phyloP scores from a whole-genome alignment of 2,797 vertebrate species.

The Pogonophryne albipinna region DNA sequence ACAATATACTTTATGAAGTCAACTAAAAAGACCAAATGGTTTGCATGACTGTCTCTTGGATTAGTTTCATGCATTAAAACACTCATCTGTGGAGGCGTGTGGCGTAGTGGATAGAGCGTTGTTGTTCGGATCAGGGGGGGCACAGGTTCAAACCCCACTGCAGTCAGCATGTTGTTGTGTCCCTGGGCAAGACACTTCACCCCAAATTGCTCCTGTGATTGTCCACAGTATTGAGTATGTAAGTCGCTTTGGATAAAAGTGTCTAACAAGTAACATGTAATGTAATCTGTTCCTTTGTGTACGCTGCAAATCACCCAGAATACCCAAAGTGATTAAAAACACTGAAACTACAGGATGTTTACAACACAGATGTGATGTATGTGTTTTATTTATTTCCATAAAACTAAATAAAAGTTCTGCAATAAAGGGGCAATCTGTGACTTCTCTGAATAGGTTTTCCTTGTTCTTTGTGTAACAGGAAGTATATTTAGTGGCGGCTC shows the following conservation, averaged over 20 bases:
- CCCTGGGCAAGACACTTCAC: no score
- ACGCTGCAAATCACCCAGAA: constrained; percentile 1
- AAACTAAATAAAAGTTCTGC: not conserved
- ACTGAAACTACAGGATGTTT: not conserved
- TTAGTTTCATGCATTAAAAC: constrained; percentile 7
- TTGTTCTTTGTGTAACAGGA: constrained; percentile 7
- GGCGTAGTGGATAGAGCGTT: no score
- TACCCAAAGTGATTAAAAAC: not conserved
- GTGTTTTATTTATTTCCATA: constrained; percentile 5
- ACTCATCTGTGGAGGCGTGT: not conserved
- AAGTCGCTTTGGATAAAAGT: no score
- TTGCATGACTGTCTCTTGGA: not conserved
- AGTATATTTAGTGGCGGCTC: constrained; percentile 6
- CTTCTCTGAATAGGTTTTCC: not conserved
- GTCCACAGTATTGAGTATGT: no score
- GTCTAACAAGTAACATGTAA: no score
- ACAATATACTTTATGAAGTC: not conserved
- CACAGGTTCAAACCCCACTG: no score
- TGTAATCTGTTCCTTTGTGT: not conserved
- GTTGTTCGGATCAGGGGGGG: no score
- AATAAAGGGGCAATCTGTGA: constrained; percentile 5
- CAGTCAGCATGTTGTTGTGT: no score
- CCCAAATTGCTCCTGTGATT: no score
- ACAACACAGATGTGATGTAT: not conserved
- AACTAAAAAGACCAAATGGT: not conserved